Conservation (phyloP, 1,140 invertebrate genomes). For the Plutomurus gul region DNA sequence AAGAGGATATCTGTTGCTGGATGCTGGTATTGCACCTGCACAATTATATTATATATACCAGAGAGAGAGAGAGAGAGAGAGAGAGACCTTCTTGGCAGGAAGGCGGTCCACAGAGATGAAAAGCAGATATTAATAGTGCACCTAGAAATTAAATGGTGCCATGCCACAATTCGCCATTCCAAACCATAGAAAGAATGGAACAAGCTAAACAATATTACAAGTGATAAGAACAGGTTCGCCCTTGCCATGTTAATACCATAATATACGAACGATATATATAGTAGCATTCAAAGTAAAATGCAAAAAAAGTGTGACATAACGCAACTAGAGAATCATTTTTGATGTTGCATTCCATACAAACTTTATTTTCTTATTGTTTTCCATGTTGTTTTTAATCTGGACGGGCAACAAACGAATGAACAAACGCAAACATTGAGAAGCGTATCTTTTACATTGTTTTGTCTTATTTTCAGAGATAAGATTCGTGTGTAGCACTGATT, state of each 20-base stretch:
- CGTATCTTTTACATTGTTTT: conserved; percentile 39
- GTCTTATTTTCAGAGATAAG: conserved; percentile 21
- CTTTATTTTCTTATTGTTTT: conserved; percentile 20
- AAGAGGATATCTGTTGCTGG: too few relatives aligned
- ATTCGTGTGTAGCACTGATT: conserved; percentile 16
- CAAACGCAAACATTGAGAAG: conserved; percentile 34
- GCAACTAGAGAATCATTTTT: conserved; percentile 12
- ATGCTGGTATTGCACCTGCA: not conserved
- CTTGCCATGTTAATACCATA: too few relatives aligned
- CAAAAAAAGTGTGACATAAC: conserved; percentile 21
- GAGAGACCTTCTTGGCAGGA: not conserved
- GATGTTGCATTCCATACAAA: conserved; percentile 27
- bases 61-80: not conserved
- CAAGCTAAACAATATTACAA: not conserved
- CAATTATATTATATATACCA: not conserved
- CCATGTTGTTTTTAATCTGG: conserved; percentile 17
- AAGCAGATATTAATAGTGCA: not conserved
- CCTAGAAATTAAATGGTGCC: not conserved
- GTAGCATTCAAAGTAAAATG: not conserved
- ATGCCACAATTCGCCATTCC: not conserved
- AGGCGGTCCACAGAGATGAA: not conserved
- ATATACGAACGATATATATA: too few relatives aligned
- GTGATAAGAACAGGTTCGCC: too few relatives aligned
- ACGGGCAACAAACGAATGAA: conserved; percentile 39
- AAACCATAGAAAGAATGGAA: not conserved